phyloP scores from a whole-genome alignment of 1,140 invertebrate species.

The Pinna nobilis region DNA sequence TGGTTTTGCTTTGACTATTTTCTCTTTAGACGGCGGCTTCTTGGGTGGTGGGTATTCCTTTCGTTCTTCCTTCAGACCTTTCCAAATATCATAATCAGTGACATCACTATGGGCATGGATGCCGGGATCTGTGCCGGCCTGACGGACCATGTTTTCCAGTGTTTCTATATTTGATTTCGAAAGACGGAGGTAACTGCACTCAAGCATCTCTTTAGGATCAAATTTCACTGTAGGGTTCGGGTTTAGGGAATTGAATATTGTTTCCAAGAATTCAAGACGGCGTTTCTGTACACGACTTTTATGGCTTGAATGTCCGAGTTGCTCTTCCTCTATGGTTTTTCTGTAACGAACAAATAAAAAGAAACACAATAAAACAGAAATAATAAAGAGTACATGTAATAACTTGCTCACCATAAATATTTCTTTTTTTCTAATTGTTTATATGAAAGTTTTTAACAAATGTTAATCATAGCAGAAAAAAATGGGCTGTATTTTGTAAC shows the following conservation, averaged over 20 bases:
- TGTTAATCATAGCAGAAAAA: not conserved
- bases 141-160: conserved; percentile 49
- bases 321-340: conserved; percentile 1
- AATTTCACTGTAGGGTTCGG: not conserved
- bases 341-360: not conserved
- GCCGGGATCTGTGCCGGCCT: conserved; percentile 47
- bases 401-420: no score
- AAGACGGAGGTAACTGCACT: conserved; percentile 55
- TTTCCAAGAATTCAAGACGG: conserved; percentile 9
- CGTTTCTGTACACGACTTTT: conserved; percentile 2
- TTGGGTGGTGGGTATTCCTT: no score
- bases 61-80: conserved; percentile 13
- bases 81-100: conserved; percentile 41
- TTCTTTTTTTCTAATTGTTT: not conserved
- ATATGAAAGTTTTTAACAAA: not conserved
- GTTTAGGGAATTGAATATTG: conserved; percentile 3
- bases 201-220: conserved; percentile 45
- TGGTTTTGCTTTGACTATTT: no score
- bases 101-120: conserved; percentile 56
- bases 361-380: no score
- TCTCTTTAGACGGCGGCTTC: no score
- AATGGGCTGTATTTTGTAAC: not conserved
- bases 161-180: conserved; percentile 53
- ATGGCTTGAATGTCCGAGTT: not conserved
- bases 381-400: no score